Percentiles rank a stretch among this genome's conserved stretches.
These are phyloP conservation scores for Propithecus deckenii DNA, from an alignment of 2,797 vertebrate genomes.

Conservation along the genomic window DNA sequence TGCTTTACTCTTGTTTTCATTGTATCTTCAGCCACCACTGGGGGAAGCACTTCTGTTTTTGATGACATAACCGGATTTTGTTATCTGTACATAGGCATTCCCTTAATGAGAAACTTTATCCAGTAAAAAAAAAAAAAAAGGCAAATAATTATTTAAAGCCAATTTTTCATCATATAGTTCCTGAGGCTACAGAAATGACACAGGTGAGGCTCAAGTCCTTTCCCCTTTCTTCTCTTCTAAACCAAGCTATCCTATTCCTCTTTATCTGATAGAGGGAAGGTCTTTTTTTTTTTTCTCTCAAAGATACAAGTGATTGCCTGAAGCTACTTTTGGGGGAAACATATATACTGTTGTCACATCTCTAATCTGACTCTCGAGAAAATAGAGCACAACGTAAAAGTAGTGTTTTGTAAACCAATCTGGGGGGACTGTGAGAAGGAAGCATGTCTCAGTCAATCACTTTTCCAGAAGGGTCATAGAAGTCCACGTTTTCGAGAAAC, in stretches of 20 bases:
- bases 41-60: not conserved
- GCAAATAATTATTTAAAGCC: not conserved
- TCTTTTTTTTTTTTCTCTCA: not conserved
- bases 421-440: not conserved
- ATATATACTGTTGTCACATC: not conserved
- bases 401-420: not conserved
- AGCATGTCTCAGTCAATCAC: not conserved
- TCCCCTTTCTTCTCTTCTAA: constrained; percentile 17
- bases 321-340: constrained; percentile 11
- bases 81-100: not conserved
- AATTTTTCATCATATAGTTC: constrained; percentile 8
- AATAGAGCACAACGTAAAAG: not conserved
- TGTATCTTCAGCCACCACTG: not conserved
- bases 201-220: not conserved
- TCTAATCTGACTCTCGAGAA: not conserved
- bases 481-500: not conserved
- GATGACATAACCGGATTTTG: not conserved
- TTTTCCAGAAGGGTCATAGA: not conserved
- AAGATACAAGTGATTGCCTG: not conserved
- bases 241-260: not conserved
- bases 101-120: not conserved
- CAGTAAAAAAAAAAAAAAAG: not conserved
- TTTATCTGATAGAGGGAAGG: not conserved
- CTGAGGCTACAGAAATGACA: not conserved
- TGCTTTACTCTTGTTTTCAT: not conserved